Conservation (phyloP, 2,113 vertebrate genomes). For the Laticauda laticaudata region DNA sequence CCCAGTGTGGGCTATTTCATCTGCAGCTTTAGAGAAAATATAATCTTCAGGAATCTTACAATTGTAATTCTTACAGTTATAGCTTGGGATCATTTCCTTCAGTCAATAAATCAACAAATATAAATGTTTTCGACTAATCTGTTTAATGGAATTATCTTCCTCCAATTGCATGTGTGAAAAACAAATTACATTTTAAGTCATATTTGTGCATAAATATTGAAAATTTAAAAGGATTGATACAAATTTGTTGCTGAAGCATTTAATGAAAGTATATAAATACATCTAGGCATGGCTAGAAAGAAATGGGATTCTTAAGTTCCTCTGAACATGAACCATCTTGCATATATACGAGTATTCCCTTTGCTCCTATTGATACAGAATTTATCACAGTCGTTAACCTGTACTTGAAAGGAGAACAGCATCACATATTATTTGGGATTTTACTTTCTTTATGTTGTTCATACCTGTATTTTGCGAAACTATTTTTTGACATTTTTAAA, state of each 20-base stretch:
- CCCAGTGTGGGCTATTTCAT: neutral
- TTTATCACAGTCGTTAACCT: slow-evolving; percentile 51
- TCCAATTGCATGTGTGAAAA: neutral
- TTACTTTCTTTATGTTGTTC: slow-evolving; percentile 6
- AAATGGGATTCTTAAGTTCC: neutral
- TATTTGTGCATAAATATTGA: neutral
- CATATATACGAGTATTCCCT: neutral
- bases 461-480: slow-evolving; percentile 31
- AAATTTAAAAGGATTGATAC: neutral
- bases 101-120: neutral
- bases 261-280: neutral
- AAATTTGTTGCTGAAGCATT: neutral
- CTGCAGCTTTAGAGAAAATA: neutral
- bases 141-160: neutral
- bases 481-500: neutral
- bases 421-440: slow-evolving; percentile 15
- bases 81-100: neutral
- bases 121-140: neutral
- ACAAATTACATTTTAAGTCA: neutral
- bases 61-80: neutral
- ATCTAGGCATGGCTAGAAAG: neutral
- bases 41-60: neutral
- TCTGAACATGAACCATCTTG: accelerated
- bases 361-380: slow-evolving; percentile 8
- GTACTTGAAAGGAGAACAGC: slow-evolving; percentile 54